Base-by-base conservation (phyloP, 2,113 vertebrate genomes). In the Sciurus niger region DNA sequence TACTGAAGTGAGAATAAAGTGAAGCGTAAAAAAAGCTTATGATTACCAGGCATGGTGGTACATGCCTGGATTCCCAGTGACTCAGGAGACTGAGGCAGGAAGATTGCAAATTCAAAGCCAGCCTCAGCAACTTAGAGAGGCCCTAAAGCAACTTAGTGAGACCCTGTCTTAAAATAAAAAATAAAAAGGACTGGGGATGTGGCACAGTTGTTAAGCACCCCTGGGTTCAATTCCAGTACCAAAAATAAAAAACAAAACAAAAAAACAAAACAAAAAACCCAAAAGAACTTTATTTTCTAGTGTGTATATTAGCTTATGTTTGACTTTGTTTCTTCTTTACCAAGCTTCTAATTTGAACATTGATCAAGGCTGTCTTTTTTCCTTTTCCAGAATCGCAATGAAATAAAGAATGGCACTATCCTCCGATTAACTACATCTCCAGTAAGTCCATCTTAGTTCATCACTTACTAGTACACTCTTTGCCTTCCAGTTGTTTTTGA, bases 351-450 rank as follows among this genome's bases (percentile, higher is more conserved):
- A 40, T 18, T 46, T 80, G 48, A 83, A 58, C 20, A 79, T 25
- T 97, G 70, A 90, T 65, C 77, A 83, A 97, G 85, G 51, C 72
- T 4, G 96, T 95, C 93, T 53, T 74, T 88, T 93, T 98, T 98
- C 89, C 97, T 98, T 98, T 98, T 95, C 12, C 98, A 99, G 99
- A 99, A 99, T 98, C 99, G 99, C 95, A 99, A 99, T 94, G 99
- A 99, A 98, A 99, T 99, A 92, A 99, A 99, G 98, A 99, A 99
- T 5, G 99, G 99, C 97, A 99, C 99, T 0, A 99, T 99, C 86
- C 99, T 99, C 95, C 99, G 99, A 90, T 95, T 99, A 98, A 99
- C 99, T 93, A 99, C 99, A 6, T 99, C 99, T 95, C 99, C 99
- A 78, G 99, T 99, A 98, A 99, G 99, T 99, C 78, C 68, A 11